Evolutionary conservation across 2,888 invertebrate genomes (phyloP), one percentile per base, ranked within the genome.

Genomic region (Eugnorisma glareosa): DNA sequence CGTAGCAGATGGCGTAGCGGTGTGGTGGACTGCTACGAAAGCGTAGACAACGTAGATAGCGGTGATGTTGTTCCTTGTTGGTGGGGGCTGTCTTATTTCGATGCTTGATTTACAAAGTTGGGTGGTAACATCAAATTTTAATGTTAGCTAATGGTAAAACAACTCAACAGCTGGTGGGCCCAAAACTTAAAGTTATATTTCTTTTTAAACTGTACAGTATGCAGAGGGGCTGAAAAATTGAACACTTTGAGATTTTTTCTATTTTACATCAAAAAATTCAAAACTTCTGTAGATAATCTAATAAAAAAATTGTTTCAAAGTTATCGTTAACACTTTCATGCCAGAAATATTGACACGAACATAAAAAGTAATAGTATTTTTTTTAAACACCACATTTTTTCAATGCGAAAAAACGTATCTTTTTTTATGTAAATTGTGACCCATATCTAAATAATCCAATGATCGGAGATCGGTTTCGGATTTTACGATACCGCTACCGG

Each of bases 361-460:
- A 24, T n/a, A n/a, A 43, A 64, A 75, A 81, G 6, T 31, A 31
- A 64, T 31, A 37, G 8, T 51, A 59, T 21, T 51, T 35, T 24
- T 28, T 40, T 28, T 28, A 31, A 51, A 37, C 10, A 63, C 7
- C 57, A 48, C 18, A 54, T 63, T 35, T 81, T 59, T 79, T 43
- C 11, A 61, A 31, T 64, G 24, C 54, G 4, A 21, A 45, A 73
- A 51, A 28, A 37, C 63, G 59, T 69, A 71, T 73, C 74, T 61
- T 71, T 82, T 73, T 85, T 77, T 83, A 85, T 81, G 89, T 75
- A 77, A 87, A 88, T 83, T 76, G 71, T 75, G 79, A 84, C 79
- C 83, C 75, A 76, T 82, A 83, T 86, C 83, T 70, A 84, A 84
- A 86, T 83, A 84, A 82, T 82, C 86, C 79, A 72, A 67, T 83